Conservation (phyloP, 2,888 invertebrate species). For the Melipona bicolor region DNA sequence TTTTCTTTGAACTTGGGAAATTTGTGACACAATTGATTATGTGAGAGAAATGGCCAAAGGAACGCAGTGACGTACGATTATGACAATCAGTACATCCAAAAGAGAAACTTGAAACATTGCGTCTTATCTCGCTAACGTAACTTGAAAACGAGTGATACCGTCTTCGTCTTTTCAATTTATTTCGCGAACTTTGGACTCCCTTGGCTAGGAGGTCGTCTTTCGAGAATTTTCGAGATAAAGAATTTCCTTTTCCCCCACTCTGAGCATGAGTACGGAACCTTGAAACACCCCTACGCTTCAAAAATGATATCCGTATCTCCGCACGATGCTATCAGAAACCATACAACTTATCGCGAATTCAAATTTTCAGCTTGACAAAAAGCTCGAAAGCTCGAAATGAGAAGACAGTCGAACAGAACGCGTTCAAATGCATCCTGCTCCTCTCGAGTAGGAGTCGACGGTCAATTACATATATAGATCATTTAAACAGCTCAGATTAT, state of each 20-base stretch:
- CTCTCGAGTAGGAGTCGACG: background rate
- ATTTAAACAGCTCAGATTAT: background rate
- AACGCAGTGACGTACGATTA: too few species aligned
- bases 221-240: background rate
- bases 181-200: too few species aligned
- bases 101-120: too few species aligned
- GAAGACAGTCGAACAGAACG: background rate
- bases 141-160: too few species aligned
- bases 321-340: background rate
- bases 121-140: too few species aligned
- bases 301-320: background rate
- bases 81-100: too few species aligned
- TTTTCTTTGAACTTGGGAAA: background rate
- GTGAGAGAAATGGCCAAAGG: too few species aligned
- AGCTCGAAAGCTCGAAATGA: background rate
- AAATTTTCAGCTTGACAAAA: background rate
- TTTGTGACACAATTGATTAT: too few species aligned
- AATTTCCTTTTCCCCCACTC: background rate
- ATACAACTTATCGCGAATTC: conserved; percentile 16
- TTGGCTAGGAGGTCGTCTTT: too few species aligned
- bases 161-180: too few species aligned
- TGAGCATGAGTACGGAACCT: rapidly evolving
- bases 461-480: background rate
- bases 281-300: background rate
- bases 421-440: background rate